Base-by-base conservation (phyloP, 2,113 vertebrate species). In the Protobothrops flavoviridis region DNA sequence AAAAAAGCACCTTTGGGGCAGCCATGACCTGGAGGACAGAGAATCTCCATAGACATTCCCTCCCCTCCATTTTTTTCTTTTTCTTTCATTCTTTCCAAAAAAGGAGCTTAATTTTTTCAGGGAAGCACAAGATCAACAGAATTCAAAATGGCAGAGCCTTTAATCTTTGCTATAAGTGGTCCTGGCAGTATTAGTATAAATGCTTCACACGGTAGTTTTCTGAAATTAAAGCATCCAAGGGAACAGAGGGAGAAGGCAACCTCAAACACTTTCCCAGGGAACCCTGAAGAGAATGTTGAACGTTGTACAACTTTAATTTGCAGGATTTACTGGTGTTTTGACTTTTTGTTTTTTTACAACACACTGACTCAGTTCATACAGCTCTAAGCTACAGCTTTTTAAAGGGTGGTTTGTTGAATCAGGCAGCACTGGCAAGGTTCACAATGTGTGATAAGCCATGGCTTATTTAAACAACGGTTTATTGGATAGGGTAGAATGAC, bases 31-130 rank as follows among this genome's bases (percentile, higher is more conserved):
- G 48, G 48, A 9, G 8, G 48, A 50, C 8, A 9, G 48, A 50
- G 48, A 50, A 50, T 9, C 48, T 50, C 48, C 48, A 50, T 9
- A 50, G 48, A 50, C 9, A 50, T 50, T 50, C 48, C 1, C 11
- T 9, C 55, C 50, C 39, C 3, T 23, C 17, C 15, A 3, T 5
- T 26, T 23, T 61, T 15, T 39, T 53, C 1, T 64, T 26, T 56
- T 93, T 53, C n/a, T 53, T 90, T 93, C 55, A 26, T 64, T 90
- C 89, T 93, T 90, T 87, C 86, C 52, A 86, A 90, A 87, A 87
- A 87, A 45, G 53, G 90, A 33, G n/a, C 39, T 90, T 93, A 87
- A 69, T 43, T 87, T 87, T 48, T 64, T 26, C 48, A 17, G 61
- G 48, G 81, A 90, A 64, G 88, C 39, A 23, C 5, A 24, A n/a